These are phyloP conservation scores for Octodonta nipae DNA, from an alignment of 2,888 invertebrate species.

Conservation along the genomic window DNA sequence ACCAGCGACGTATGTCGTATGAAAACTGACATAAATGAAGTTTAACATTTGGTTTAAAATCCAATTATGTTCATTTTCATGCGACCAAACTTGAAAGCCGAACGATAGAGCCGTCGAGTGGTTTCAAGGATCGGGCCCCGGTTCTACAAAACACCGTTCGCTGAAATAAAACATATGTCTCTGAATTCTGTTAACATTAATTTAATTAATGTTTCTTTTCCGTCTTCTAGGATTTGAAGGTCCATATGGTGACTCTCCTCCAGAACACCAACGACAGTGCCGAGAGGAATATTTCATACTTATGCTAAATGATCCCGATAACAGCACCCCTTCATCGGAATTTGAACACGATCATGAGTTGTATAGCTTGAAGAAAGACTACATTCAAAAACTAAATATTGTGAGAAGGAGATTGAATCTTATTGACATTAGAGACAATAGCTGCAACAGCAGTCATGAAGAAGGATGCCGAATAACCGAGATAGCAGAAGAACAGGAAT, in stretches of 20 bases:
- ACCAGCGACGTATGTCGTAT: too few species aligned
- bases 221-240: constrained; percentile 11
- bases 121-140: too few species aligned
- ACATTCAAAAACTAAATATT: constrained; percentile 16
- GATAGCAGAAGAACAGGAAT: constrained; percentile 6
- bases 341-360: constrained; percentile 11
- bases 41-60: too few species aligned
- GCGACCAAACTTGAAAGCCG: too few species aligned
- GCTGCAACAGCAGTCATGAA: neutral
- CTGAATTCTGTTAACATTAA: too few species aligned
- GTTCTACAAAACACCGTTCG: too few species aligned
- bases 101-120: too few species aligned
- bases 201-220: too few species aligned
- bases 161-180: too few species aligned
- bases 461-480: constrained; percentile 11
- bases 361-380: constrained; percentile 15
- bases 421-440: constrained; percentile 11
- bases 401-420: constrained; percentile 15
- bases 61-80: too few species aligned
- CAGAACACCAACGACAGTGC: constrained; percentile 4
- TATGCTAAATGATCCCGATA: constrained; percentile 10
- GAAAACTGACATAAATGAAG: too few species aligned
- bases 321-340: constrained; percentile 7
- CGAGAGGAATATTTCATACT: constrained; percentile 10
- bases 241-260: constrained; percentile 11